Evolutionary conservation across 2,797 vertebrate genomes (phyloP).

Genomic region (Lophotriccus pileatus): DNA sequence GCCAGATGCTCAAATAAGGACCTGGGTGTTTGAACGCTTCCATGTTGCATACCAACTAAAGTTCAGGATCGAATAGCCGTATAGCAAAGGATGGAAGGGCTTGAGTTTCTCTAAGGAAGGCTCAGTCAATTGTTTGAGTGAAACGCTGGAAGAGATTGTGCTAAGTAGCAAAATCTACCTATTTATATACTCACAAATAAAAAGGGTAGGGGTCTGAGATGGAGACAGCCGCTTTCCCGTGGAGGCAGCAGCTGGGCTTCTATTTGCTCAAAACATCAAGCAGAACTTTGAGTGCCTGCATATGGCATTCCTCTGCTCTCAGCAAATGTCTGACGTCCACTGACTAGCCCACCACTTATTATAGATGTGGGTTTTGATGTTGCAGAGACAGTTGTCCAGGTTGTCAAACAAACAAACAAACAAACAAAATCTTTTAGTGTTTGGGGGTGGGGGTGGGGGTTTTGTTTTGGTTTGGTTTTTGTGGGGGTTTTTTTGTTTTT

Average conservation of each 20-base stretch:
- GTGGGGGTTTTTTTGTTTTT: too few relatives aligned
- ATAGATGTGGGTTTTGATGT: not conserved
- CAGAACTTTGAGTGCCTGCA: not conserved
- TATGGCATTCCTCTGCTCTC: not conserved
- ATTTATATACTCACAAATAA: not conserved
- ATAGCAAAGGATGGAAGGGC: not conserved
- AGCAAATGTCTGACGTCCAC: not conserved
- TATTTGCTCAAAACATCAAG: not conserved
- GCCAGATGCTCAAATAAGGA: not conserved
- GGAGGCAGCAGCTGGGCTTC: not conserved
- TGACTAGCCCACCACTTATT: not conserved
- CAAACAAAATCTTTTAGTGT: not conserved
- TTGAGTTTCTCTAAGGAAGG: not conserved
- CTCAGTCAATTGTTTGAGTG: not conserved
- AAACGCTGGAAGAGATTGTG: not conserved
- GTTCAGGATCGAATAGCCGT: not conserved
- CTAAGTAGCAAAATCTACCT: not conserved
- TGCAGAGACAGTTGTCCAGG: not conserved
- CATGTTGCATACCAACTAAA: not conserved
- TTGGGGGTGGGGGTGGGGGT: too few relatives aligned
- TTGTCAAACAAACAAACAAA: not conserved
- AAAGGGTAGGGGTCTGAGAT: not conserved
- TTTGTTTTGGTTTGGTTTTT: not conserved
- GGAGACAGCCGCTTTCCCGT: not conserved
- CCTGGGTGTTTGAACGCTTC: not conserved